phyloP scores from a whole-genome alignment of 2,113 vertebrate species.

The Deroptyus accipitrinus region DNA sequence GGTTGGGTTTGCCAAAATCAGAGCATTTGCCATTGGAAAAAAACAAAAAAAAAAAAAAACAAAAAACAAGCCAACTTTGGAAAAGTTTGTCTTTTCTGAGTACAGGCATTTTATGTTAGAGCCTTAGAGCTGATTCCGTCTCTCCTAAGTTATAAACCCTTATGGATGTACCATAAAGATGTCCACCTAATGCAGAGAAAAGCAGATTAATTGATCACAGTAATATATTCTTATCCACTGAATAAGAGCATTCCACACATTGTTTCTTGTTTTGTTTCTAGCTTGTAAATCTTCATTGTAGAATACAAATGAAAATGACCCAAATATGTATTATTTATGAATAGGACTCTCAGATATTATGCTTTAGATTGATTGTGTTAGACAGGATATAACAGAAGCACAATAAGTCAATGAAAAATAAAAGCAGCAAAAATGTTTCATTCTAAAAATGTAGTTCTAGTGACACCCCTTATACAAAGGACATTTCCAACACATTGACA shows the following conservation, averaged over 20 bases:
- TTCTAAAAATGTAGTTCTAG: constrained; percentile 60
- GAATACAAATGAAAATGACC: constrained; percentile 48
- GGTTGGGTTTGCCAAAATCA: constrained; percentile 8
- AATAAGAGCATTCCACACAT: constrained; percentile 27
- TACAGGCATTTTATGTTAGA: constrained; percentile 42
- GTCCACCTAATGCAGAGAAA: constrained; percentile 54
- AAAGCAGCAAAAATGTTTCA: constrained; percentile 62
- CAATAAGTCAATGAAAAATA: constrained; percentile 61
- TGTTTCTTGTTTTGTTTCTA: constrained; percentile 36
- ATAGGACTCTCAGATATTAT: constrained; percentile 30
- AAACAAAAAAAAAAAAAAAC: neutral
- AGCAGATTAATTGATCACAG: constrained; percentile 66
- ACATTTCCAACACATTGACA: neutral
- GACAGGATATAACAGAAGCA: constrained; percentile 54
- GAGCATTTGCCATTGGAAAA: neutral
- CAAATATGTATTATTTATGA: no score
- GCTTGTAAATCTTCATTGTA: constrained; percentile 67
- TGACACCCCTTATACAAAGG: constrained; percentile 42
- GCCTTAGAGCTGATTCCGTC: constrained; percentile 29
- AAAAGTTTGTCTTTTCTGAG: constrained; percentile 48
- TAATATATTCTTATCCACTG: constrained; percentile 48
- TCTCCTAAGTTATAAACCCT: constrained; percentile 66
- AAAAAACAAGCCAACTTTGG: neutral
- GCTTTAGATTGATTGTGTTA: constrained; percentile 65
- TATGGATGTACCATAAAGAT: constrained; percentile 54